These are phyloP conservation scores for Pardalotus punctatus DNA, from an alignment of 2,113 vertebrate species.

Conservation along the genomic window DNA sequence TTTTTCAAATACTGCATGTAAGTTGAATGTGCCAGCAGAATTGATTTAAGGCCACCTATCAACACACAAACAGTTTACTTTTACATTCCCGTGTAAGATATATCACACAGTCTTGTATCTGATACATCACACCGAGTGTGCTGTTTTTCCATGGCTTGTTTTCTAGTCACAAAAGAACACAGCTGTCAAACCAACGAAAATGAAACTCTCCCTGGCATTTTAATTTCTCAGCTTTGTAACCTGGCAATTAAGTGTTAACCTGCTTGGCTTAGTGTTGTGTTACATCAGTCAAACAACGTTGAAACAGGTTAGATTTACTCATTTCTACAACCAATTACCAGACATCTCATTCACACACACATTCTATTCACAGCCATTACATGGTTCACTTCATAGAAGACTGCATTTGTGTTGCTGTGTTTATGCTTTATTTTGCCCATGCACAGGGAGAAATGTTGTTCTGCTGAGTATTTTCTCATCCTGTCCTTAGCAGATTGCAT, in stretches of 20 bases:
- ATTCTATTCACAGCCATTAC: not conserved
- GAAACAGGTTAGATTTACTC: not conserved
- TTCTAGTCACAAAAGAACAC: not conserved
- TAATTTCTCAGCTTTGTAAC: not conserved
- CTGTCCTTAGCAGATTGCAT: not conserved
- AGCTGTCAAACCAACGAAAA: not conserved
- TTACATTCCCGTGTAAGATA: not conserved
- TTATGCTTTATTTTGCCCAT: not conserved
- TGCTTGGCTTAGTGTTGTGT: not conserved
- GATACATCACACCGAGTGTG: not conserved
- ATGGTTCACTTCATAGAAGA: not conserved
- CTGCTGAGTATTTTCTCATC: not conserved
- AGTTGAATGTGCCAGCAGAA: not conserved
- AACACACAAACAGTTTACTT: not conserved
- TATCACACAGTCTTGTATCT: not conserved
- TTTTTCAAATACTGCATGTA: not conserved
- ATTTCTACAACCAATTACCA: not conserved
- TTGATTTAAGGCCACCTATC: not conserved
- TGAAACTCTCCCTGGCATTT: not conserved
- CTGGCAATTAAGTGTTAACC: not conserved
- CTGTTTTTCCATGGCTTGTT: not conserved
- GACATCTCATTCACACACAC: not conserved
- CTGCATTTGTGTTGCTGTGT: not conserved
- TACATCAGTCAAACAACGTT: not conserved
- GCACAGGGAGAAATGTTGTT: not conserved